phyloP scores from a whole-genome alignment of 2,113 vertebrate species.

The Pelodiscus sinensis region DNA sequence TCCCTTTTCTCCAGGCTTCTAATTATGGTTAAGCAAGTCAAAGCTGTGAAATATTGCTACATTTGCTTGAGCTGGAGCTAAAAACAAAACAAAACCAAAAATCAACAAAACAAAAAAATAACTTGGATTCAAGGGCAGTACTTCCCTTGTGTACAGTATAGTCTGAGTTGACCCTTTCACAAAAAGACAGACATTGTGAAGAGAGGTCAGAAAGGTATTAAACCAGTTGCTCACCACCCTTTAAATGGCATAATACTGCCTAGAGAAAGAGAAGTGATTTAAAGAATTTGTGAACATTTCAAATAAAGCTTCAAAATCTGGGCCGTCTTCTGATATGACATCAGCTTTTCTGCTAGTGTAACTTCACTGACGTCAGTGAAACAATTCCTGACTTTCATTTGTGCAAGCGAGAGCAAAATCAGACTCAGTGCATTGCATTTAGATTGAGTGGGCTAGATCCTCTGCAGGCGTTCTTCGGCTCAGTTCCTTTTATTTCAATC shows the following conservation, averaged over 20 bases:
- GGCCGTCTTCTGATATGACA: neutral
- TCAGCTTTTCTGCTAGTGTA: neutral
- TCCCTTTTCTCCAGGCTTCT: slow-evolving; percentile 34
- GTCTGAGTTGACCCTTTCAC: slow-evolving; percentile 65
- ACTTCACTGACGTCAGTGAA: neutral
- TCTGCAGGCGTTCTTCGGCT: slow-evolving; percentile 12
- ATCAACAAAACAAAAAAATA: no score
- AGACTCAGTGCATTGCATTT: neutral
- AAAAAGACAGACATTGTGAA: slow-evolving; percentile 66
- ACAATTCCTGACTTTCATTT: accelerated
- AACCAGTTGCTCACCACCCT: slow-evolving; percentile 67
- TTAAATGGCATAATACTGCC: neutral
- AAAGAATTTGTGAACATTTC: neutral
- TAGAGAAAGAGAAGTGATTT: slow-evolving; percentile 19
- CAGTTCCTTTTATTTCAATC: neutral
- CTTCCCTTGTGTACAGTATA: slow-evolving; percentile 70
- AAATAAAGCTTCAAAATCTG: neutral
- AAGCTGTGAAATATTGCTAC: slow-evolving; percentile 21
- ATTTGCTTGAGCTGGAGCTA: neutral
- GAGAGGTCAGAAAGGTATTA: slow-evolving; percentile 68
- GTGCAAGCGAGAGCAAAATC: neutral
- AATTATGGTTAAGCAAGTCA: slow-evolving; percentile 66
- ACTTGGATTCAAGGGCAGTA: slow-evolving; percentile 45
- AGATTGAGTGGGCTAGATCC: accelerated
- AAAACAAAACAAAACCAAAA: slow-evolving; percentile 17